Evolutionary conservation across 2,888 invertebrate genomes (phyloP).

Genomic region (Spilosoma lubricipeda): DNA sequence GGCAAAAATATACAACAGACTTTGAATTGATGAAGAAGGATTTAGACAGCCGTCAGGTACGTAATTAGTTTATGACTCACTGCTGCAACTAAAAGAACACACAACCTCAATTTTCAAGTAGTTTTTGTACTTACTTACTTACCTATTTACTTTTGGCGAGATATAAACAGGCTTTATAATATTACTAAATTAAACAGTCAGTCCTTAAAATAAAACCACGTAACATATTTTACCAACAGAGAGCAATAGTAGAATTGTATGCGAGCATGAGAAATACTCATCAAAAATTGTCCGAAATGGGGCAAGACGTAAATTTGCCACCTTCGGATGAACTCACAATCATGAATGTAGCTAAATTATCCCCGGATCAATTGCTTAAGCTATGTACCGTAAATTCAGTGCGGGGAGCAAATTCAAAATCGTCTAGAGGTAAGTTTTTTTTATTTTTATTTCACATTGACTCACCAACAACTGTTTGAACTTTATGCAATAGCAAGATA

Average conservation of each 20-base stretch:
- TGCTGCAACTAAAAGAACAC: not conserved
- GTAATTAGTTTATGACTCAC: not conserved
- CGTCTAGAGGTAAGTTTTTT: conserved; percentile 10
- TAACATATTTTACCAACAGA: conserved; percentile 54
- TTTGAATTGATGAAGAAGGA: conserved; percentile 74
- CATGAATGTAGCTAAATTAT: conserved; percentile 74
- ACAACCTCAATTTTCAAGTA: not conserved
- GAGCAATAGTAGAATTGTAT: conserved; percentile 66
- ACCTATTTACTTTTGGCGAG: not conserved
- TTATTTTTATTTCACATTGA: not conserved
- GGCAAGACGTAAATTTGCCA: conserved; percentile 64
- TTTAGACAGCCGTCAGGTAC: conserved; percentile 71
- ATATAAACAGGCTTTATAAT: not conserved
- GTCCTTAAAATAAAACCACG: not conserved
- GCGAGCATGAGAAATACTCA: conserved; percentile 65
- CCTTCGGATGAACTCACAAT: conserved; percentile 69
- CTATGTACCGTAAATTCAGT: conserved; percentile 58
- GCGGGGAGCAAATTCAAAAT: conserved; percentile 18
- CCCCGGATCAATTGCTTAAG: conserved; percentile 71
- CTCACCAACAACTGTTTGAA: not conserved
- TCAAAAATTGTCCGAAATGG: conserved; percentile 61
- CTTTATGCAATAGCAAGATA: not conserved
- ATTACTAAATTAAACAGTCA: not conserved
- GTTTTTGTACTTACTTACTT: not conserved
- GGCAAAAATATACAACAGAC: conserved; percentile 68